These are phyloP conservation scores for Colostygia pectinataria DNA, from an alignment of 2,888 invertebrate genomes.

Conservation along the genomic window DNA sequence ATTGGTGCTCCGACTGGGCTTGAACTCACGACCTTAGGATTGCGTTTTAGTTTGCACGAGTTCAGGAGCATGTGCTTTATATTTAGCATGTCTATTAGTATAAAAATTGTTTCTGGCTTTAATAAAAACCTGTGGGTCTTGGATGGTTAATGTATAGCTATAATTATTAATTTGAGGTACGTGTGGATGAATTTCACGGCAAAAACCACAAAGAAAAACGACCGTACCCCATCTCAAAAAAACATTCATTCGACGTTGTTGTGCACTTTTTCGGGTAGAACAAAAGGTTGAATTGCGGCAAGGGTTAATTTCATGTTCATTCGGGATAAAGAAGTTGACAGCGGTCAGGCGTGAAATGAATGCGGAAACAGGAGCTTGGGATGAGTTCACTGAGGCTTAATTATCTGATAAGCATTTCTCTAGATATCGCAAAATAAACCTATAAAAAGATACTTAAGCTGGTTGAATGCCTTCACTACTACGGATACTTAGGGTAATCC, in stretches of 20 bases:
- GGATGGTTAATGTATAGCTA: not conserved
- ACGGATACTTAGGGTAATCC: too few relatives aligned
- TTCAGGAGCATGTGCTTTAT: too few relatives aligned
- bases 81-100: too few relatives aligned
- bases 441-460: too few relatives aligned
- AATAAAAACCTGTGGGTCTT: too few relatives aligned
- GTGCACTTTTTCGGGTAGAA: conserved; percentile 37
- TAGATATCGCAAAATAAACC: not conserved
- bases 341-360: conserved; percentile 39
- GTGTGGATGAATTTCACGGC: not conserved
- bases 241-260: conserved; percentile 32
- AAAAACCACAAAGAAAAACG: conserved; percentile 25
- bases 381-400: conserved; percentile 14
- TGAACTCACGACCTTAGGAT: too few relatives aligned
- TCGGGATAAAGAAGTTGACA: conserved; percentile 39
- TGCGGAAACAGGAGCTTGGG: conserved; percentile 25
- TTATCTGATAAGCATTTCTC: not conserved
- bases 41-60: too few relatives aligned
- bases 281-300: conserved; percentile 38
- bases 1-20: too few relatives aligned
- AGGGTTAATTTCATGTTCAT: conserved; percentile 37
- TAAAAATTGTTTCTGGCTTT: too few relatives aligned
- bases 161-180: not conserved
- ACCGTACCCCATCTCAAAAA: conserved; percentile 26
- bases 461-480: too few relatives aligned